phyloP scores from a whole-genome alignment of 2,888 invertebrate genomes.

The Cataglyphis albicans region DNA sequence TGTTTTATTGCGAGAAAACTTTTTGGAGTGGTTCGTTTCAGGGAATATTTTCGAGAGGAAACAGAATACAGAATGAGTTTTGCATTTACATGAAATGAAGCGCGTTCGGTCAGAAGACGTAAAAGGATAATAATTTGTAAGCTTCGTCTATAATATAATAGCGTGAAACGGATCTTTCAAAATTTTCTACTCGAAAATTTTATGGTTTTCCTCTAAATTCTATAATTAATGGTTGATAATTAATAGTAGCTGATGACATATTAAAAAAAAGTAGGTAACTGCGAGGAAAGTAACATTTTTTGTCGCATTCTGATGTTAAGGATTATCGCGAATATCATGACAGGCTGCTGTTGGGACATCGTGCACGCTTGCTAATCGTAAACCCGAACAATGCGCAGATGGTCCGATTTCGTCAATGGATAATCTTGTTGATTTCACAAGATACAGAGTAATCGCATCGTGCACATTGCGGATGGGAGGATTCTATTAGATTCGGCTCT shows the following conservation, averaged over 20 bases:
- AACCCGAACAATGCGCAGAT: slow-evolving; percentile 65
- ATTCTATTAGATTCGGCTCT: slow-evolving; percentile 70
- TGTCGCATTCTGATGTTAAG: neutral
- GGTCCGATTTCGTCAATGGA: slow-evolving; percentile 69
- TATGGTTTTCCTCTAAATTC: no score
- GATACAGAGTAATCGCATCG: slow-evolving; percentile 60
- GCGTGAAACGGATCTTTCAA: neutral
- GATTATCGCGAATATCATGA: slow-evolving; percentile 53
- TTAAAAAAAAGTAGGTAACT: neutral
- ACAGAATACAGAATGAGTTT: slow-evolving; percentile 3
- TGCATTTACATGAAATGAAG: neutral
- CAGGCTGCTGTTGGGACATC: slow-evolving; percentile 12
- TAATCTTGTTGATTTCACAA: slow-evolving; percentile 75
- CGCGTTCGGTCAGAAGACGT: neutral
- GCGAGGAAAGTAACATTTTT: slow-evolving; percentile 34
- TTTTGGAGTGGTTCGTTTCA: slow-evolving; percentile 18
- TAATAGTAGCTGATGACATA: neutral
- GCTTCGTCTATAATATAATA: neutral
- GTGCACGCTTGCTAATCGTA: slow-evolving; percentile 21
- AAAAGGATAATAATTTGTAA: neutral
- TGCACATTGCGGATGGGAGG: slow-evolving; percentile 66
- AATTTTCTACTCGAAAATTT: neutral
- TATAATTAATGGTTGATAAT: slow-evolving; percentile 3
- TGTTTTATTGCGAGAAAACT: slow-evolving; percentile 19
- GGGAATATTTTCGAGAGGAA: slow-evolving; percentile 1